A percentile compares a stretch with the other conserved stretches of the same genome.
Conservation (phyloP, 1,140 invertebrate species). For the Yoshiicerus persimilis region DNA sequence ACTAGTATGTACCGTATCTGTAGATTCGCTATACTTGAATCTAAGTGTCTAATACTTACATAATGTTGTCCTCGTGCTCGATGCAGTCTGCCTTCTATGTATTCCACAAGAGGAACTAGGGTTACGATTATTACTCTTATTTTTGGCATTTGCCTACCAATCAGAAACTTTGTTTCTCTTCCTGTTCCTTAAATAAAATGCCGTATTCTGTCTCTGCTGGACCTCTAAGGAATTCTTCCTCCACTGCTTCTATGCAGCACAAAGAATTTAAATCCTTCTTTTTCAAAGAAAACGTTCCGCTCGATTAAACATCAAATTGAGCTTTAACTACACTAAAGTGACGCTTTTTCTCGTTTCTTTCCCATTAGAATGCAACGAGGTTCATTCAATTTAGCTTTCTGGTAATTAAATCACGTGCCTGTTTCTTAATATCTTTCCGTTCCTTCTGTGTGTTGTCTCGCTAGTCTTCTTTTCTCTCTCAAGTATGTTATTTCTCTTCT, state of each 20-base stretch:
- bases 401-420: conserved; percentile 1
- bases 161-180: conserved; percentile 10
- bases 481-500: not conserved
- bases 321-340: conserved; percentile 12
- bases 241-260: not conserved
- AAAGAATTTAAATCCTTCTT: conserved; percentile 1
- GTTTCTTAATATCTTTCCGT: not conserved
- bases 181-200: not conserved
- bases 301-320: conserved; percentile 21
- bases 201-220: not conserved
- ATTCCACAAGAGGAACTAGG: not conserved
- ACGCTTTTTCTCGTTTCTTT: conserved; percentile 1
- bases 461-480: not conserved
- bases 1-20: not conserved
- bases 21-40: not conserved
- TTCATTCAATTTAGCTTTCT: not conserved
- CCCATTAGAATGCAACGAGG: not conserved
- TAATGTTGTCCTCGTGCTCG: not conserved
- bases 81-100: not conserved
- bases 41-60: not conserved
- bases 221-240: not conserved
- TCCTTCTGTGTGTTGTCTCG: not conserved
- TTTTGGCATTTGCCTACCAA: conserved; percentile 19
- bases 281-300: not conserved
- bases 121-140: conserved; percentile 18